Base-by-base conservation (phyloP, 1,140 invertebrate species). In the Drosophila dunni region DNA sequence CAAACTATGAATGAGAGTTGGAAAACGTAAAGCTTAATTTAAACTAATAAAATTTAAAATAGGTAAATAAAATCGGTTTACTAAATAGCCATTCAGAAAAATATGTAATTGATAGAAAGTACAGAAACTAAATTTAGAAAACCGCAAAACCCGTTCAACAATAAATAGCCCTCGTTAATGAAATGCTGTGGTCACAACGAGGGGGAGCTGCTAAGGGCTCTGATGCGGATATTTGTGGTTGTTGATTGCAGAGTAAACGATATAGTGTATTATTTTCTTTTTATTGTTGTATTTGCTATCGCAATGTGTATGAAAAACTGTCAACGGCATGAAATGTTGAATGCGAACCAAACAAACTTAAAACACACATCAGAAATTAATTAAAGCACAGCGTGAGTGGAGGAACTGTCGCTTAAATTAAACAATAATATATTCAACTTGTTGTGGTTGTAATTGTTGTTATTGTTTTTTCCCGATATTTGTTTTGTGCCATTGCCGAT, bases 321-420 rank as follows among this genome's bases (percentile, higher is more conserved):
- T 69, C 66, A 62, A 69, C 57, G 51, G 53, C 15, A 46, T 6
- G 42, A 42, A 42, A n/a, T 44, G 11, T 5, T 57, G 33, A 57
- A 50, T 51, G 15, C 45, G 15, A 20, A 8, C 50, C 9, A 42
- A 61, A 51, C 65, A 68, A 34, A 51, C 42, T 51, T 68, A 20
- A 69, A 53, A 51, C 58, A 40, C 48, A 62, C 46, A 53, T 69
- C 67, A 56, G 40, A 48, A 70, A 70, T 70, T 70, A 70, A 70
- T 70, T 63, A 38, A 24, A 9, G 48, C 6, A 7, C 48, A 45
- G 20, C 11, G 29, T 15, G 15, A 45, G 8, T 13, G 20, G 20
- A 24, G 50, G 4, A 48, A 7, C 50, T 42, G 40, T 9, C 48
- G 24, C 46, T 51, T 62, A 33, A 68, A 68, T 53, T 53, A 53